Evolutionary conservation across 2,797 vertebrate species (phyloP), one percentile per base, ranked within the genome.

Genomic region (Naso thynnoides): DNA sequence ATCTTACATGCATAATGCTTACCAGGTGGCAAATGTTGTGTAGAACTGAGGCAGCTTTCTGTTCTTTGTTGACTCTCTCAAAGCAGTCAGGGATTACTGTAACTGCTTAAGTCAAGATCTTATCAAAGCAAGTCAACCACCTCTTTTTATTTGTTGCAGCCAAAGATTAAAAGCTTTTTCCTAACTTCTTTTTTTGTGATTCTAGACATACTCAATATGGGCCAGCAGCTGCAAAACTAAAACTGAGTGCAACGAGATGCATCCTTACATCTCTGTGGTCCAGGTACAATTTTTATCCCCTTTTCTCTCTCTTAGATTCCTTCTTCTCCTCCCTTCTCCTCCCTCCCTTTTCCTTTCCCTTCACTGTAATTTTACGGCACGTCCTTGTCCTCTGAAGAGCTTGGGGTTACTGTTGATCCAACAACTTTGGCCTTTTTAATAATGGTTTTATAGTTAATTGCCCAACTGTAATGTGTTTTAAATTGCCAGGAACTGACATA

Each of bases 151-250:
- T 56, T 31, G 21, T 33, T 41, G 21, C 29, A 53, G 8, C 39
- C 38, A 2, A 33, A 21, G 18, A 47, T 45, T 41, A 15, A 42
- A 50, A 36, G 11, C 9, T 29, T 14, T 41, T 27, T 18, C 13
- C 29, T 47, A 83, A 52, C 33, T 13, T 50, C 13, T 62, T 67
- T 48, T 24, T 7, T 54, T 29, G n/a, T 5, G 54, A 19, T 2
- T 88, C 16, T 54, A 99, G 98, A 97, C 95, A 0, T 99, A 99
- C 74, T 99, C 98, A 19, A 89, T 98, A 86, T 99, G 98, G 98
- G 97, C 98, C 55, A 97, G 97, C 93, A 97, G 95, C 90, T 99
- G 98, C 92, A 97, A 96, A 93, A 98, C 96, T 90, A 99, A 99
- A 94, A 94, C 96, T 0, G 96, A 98, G 70, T 99, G 98, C 92